phyloP scores from a whole-genome alignment of 1,140 invertebrate species.

The Drosophila ananassae region DNA sequence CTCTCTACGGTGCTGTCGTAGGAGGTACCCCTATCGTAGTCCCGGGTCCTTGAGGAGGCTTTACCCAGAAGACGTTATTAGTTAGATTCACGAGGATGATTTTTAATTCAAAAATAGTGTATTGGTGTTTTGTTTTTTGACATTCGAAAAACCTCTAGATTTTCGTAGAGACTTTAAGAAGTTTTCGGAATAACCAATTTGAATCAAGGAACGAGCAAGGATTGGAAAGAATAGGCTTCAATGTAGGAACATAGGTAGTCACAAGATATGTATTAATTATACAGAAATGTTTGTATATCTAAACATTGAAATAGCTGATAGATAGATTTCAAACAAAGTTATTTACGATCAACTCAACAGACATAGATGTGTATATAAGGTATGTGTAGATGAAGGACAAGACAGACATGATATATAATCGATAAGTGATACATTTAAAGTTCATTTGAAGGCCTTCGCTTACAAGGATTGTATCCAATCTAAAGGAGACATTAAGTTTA shows the following conservation, averaged over 20 bases:
- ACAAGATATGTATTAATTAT: conserved; percentile 27
- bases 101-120: not conserved
- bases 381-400: conserved; percentile 28
- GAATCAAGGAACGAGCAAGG: conserved; percentile 25
- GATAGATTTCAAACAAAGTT: conserved; percentile 42
- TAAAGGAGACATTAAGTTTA: conserved; percentile 26
- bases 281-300: conserved; percentile 18
- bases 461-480: conserved; percentile 37
- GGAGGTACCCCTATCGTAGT: conserved; percentile 72
- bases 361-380: conserved; percentile 1
- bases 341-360: conserved; percentile 42
- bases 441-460: conserved; percentile 13
- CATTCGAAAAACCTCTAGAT: not conserved
- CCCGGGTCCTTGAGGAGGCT: conserved; percentile 57
- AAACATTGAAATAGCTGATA: conserved; percentile 27
- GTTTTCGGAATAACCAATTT: conserved; percentile 3
- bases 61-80: not conserved
- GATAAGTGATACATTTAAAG: not conserved
- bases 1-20: conserved; percentile 68
- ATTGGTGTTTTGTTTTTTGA: not conserved
- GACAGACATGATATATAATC: conserved; percentile 13
- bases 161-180: not conserved
- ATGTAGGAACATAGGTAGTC: conserved; percentile 28
- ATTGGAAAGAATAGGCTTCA: conserved; percentile 29
- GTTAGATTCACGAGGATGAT: not conserved